These are phyloP conservation scores for Hirudinaria manillensis DNA, from an alignment of 2,888 invertebrate species.

Conservation along the genomic window DNA sequence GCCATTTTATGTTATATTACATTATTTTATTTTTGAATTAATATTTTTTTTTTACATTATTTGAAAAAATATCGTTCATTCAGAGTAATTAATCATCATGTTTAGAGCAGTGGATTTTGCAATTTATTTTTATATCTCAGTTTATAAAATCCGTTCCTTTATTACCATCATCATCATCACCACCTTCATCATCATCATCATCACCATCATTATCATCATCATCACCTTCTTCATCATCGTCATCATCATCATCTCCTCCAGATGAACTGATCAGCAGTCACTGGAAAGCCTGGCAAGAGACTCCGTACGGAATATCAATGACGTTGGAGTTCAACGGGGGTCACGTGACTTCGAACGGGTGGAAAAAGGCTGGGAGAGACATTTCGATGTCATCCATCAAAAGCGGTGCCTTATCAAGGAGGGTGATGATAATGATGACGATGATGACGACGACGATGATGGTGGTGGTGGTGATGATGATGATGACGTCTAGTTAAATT, in stretches of 20 bases:
- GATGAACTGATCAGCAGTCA: no score
- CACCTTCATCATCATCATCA: slow-evolving; percentile 26
- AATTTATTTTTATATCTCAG: no score
- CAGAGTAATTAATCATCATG: no score
- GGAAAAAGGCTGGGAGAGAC: background rate
- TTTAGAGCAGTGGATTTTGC: no score
- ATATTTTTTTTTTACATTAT: no score
- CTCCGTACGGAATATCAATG: no score
- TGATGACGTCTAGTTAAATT: background rate
- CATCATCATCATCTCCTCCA: slow-evolving; percentile 3
- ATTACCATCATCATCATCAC: slow-evolving; percentile 27
- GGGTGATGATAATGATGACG: background rate
- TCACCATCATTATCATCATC: slow-evolving; percentile 25
- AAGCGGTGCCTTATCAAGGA: background rate
- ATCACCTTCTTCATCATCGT: background rate
- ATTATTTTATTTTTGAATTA: no score
- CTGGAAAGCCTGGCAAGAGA: no score
- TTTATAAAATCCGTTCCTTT: background rate
- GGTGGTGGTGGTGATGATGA: background rate
- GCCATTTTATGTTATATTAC: no score
- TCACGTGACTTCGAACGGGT: background rate
- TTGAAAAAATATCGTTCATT: no score
- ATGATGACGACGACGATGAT: background rate
- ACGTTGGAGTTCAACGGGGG: no score
- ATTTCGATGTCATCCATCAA: no score